Percentiles rank a stretch among this genome's conserved stretches.
Conservation (phyloP, 2,888 invertebrate genomes). For the Rhogogaster chlorosoma region DNA sequence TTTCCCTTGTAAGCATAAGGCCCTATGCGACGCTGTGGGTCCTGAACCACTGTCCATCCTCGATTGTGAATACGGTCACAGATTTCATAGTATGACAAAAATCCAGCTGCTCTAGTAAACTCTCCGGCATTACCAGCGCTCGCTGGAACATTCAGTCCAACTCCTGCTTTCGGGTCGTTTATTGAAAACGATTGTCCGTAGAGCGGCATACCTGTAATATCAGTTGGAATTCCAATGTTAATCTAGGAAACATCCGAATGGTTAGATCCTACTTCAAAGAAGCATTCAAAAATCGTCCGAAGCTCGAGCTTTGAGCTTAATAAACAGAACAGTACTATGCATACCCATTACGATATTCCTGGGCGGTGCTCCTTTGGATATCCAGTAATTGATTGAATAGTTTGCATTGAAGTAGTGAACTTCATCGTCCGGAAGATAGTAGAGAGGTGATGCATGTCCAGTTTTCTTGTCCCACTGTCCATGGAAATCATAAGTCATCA, state of each 20-base stretch:
- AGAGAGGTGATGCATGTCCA: constrained; percentile 93
- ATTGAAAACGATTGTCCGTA: constrained; percentile 92
- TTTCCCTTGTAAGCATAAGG: constrained; percentile 93
- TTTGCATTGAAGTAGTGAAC: constrained; percentile 92
- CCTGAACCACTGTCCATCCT: constrained; percentile 90
- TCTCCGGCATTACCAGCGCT: constrained; percentile 91
- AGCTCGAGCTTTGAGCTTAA: neutral
- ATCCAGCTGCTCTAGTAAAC: constrained; percentile 91
- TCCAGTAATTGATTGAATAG: constrained; percentile 94
- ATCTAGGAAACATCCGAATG: neutral
- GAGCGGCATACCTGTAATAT: constrained; percentile 83
- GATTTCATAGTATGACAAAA: constrained; percentile 94
- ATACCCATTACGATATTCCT: constrained; percentile 90
- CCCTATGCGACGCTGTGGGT: constrained; percentile 88
- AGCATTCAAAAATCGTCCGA: constrained; percentile 6
- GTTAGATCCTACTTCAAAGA: neutral
- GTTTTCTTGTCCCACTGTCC: constrained; percentile 96
- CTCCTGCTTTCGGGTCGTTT: constrained; percentile 71
- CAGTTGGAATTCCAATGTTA: neutral
- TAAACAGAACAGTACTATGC: neutral
- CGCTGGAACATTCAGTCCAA: constrained; percentile 87
- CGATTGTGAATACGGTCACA: constrained; percentile 89
- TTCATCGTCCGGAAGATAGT: constrained; percentile 90
- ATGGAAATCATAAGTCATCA: constrained; percentile 96
- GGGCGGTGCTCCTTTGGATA: constrained; percentile 89